Percentiles rank a stretch among this genome's conserved stretches.
phyloP scores from a whole-genome alignment of 2,113 vertebrate species.

The Pycnonotus jocosus region DNA sequence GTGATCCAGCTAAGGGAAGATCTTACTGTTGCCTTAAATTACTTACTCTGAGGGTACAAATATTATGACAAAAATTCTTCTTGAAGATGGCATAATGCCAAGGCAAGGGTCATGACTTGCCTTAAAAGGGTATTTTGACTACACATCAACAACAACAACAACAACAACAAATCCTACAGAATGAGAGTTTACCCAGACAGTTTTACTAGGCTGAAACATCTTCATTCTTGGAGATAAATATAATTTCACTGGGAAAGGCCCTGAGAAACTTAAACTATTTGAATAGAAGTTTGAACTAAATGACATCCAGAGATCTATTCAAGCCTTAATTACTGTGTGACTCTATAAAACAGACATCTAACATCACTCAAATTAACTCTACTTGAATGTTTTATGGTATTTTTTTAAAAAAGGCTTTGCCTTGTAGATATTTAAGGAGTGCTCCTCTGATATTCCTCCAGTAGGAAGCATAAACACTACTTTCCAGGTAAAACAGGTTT shows the following conservation, averaged over 20 bases:
- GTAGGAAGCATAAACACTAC: background rate
- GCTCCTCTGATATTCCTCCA: background rate
- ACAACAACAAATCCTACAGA: background rate
- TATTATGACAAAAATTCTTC: background rate
- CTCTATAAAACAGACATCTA: background rate
- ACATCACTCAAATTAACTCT: background rate
- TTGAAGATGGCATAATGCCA: background rate
- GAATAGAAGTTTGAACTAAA: background rate
- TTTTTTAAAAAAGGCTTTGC: background rate
- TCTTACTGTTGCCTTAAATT: background rate
- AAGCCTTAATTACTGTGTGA: background rate
- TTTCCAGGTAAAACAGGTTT: background rate
- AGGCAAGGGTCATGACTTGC: background rate
- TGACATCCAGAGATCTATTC: background rate
- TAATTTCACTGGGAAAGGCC: background rate
- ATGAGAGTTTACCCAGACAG: background rate
- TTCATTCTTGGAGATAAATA: background rate
- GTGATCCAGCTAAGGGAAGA: background rate
- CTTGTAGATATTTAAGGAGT: background rate
- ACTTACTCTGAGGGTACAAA: background rate
- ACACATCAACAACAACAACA: background rate
- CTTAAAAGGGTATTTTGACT: background rate
- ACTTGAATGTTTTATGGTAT: background rate
- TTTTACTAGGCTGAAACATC: background rate
- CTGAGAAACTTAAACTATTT: background rate